Evolutionary conservation across 2,113 vertebrate genomes (phyloP).

Genomic region (Crotophaga sulcirostris): DNA sequence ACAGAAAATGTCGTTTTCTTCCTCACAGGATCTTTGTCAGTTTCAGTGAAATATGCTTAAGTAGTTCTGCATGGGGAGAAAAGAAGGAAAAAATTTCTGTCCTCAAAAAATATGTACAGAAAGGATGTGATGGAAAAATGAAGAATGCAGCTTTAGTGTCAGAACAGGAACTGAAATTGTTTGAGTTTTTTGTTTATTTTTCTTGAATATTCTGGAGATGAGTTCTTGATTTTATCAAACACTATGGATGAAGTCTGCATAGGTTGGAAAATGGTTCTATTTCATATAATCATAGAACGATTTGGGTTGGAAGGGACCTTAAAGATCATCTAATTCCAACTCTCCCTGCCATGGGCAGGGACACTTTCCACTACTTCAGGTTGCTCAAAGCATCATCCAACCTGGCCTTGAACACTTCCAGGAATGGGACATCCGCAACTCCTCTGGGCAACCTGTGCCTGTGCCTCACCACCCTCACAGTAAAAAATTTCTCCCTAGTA

Average conservation of each 20-base stretch:
- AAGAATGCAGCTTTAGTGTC: background rate
- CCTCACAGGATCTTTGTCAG: constrained; percentile 34
- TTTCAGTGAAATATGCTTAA: constrained; percentile 44
- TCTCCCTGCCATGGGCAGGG: too few relatives aligned
- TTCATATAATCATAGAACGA: background rate
- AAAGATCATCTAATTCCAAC: background rate
- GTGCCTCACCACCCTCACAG: too few relatives aligned
- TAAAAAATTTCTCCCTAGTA: too few relatives aligned
- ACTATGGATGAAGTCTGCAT: rapidly evolving
- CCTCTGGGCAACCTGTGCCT: too few relatives aligned
- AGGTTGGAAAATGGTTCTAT: background rate
- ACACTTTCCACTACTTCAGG: too few relatives aligned
- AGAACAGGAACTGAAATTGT: background rate
- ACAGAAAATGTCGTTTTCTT: constrained; percentile 60
- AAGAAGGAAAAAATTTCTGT: background rate
- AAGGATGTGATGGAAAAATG: background rate
- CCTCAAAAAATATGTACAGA: background rate
- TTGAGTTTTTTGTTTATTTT: background rate
- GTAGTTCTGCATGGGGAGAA: background rate
- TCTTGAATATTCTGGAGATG: background rate
- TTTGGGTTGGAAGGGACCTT: background rate
- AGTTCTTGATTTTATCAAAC: background rate
- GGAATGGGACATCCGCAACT: too few relatives aligned
- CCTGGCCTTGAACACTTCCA: too few relatives aligned
- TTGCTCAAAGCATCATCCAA: too few relatives aligned